Evolutionary conservation across 1,140 invertebrate genomes (phyloP), one percentile per base, ranked within the genome.

Genomic region (Lerema accius): DNA sequence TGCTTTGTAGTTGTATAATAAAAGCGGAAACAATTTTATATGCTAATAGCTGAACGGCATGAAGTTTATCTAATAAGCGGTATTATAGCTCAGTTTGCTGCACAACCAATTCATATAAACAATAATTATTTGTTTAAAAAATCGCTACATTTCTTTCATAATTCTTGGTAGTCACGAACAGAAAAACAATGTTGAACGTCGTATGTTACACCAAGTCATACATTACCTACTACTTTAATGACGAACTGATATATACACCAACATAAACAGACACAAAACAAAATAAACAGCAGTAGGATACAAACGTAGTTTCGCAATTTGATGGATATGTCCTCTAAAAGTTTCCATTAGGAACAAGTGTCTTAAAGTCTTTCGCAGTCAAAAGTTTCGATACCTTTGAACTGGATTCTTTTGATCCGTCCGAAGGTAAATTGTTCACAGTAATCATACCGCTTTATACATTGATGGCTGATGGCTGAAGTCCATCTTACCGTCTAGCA

Each of bases 351-450:
- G 5, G n/a, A n/a, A n/a, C 28, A 9, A 32, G 6, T 32, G 35
- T 37, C 35, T 37, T 37, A 11, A 37, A n/a, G n/a, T 7, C 35
- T 37, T 37, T 37, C 35, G 4, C 1, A 37, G 35, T 37, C 35
- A 37, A 37, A 40, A 23, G 50, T 32, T 16, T 17, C 15, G 35
- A 53, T 40, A 17, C 16, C 50, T 53, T 37, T 37, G 10, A 11
- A 11, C 10, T 37, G 35, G 11, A 7, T 37, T 17, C 50, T 35
- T 53, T 53, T 53, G 50, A 53, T 53, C 50, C 50, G 35, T 11
- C 50, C 50, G 16, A 37, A 37, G 35, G 35, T 53, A 53, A 53
- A 53, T 53, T 53, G 50, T 53, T 53, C 50, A 53, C 39, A 53
- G 50, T 53, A 53, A 46, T 37, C 35, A 37, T 4, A 4, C 28